Conservation (phyloP, 2,797 vertebrate species). For the Hoplostethus mediterraneus region DNA sequence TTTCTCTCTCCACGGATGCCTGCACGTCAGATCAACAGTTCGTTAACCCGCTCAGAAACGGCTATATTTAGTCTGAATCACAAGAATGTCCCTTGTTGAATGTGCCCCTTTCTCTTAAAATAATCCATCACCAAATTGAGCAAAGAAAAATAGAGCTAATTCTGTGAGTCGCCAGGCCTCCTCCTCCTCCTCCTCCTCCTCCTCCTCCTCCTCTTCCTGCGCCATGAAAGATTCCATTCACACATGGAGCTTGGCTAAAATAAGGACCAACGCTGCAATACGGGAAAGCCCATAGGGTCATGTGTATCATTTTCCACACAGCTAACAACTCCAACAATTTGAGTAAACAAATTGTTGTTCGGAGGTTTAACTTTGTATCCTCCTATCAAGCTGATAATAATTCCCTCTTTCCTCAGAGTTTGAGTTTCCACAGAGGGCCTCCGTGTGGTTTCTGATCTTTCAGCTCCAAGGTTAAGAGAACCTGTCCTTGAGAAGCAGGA, state of each 20-base stretch:
- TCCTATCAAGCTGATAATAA: conserved; percentile 41
- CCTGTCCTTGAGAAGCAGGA: conserved; percentile 72
- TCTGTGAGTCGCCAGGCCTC: conserved; percentile 77
- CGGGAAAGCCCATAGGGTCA: conserved; percentile 74
- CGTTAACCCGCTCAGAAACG: conserved; percentile 60
- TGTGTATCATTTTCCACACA: conserved; percentile 72
- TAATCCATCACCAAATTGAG: conserved; percentile 82
- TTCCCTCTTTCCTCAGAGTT: conserved; percentile 12
- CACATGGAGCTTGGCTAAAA: conserved; percentile 71
- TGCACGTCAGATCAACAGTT: conserved; percentile 50
- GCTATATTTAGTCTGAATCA: conserved; percentile 72
- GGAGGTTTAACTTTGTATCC: conserved; percentile 36
- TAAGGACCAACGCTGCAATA: conserved; percentile 61
- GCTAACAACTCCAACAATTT: conserved; percentile 67
- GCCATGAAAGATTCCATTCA: conserved; percentile 84
- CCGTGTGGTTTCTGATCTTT: conserved; percentile 56
- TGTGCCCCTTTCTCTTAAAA: conserved; percentile 79
- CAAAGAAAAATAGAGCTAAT: conserved; percentile 85
- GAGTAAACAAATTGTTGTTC: conserved; percentile 34
- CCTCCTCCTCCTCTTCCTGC: conserved; percentile 70
- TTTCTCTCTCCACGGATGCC: conserved; percentile 43
- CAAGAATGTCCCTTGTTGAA: conserved; percentile 78
- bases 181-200: conserved; percentile 68
- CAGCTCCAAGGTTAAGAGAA: conserved; percentile 72
- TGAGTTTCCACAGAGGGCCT: conserved; percentile 44